Base-by-base conservation (phyloP, 37 sponge, comb jelly and placozoan genomes). In the Petrosia ficiformis region DNA sequence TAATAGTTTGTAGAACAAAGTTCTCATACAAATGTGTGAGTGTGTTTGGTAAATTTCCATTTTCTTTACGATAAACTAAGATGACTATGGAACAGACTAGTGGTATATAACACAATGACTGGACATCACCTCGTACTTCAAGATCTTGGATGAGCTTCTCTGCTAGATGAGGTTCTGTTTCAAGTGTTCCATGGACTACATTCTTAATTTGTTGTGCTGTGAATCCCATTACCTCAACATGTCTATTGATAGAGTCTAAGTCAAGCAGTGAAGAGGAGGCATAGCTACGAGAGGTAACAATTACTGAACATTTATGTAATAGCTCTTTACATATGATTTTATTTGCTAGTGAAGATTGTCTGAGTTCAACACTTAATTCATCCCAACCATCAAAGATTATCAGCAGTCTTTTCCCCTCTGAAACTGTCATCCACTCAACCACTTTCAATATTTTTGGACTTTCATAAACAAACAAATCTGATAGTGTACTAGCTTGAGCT, bases 321-420 rank as follows among this genome's bases (percentile, higher is more conserved):
- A 5, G 2, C 1, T 59, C 19, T 1, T 39, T 42, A 4, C 25
- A 30, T 28, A 59, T 6, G 4, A 75, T 60, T 33, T 75, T 43
- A 14, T 58, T 2, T 26, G 61, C 41, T 14, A 75, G 40, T 31
- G 76, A 75, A 30, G 59, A 14, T 1, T 33, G 38, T 33, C 76
- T 6, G 10, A 61, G 39, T 16, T 61, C 21, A 36, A 22, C 22
- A 8, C 61, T 59, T 25, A 75, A 64, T 37, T 75, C 76, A 61
- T 75, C 76, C 35, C 26, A 75, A 8, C 76, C 76, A 75, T 75
- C 74, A 22, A 73, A 48, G 36, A 73, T 73, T 16, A 73, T n/a
- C 28, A 73, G 33, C 4, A 73, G 37, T 39, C n/a, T n/a, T n/a
- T n/a, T n/a, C n/a, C n/a, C n/a, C n/a, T n/a, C n/a, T n/a, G n/a